Evolutionary conservation across 2,113 vertebrate species (phyloP).

Genomic region (Symphodus melops): DNA sequence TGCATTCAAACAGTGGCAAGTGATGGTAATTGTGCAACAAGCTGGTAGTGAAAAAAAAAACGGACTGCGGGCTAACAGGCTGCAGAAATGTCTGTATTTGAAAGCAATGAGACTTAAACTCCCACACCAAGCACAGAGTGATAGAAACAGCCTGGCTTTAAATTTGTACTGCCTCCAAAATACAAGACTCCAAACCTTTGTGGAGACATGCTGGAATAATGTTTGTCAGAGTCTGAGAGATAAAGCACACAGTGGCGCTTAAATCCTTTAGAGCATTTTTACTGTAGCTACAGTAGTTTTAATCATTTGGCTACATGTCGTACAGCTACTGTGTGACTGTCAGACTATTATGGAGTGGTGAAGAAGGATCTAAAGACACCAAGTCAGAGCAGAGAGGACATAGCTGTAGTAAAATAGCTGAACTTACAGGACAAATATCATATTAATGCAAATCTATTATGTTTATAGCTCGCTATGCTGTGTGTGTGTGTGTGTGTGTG

Average conservation of each 20-base stretch:
- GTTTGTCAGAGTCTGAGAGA: constrained; percentile 46
- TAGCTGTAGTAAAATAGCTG: constrained; percentile 51
- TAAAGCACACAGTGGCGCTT: constrained; percentile 20
- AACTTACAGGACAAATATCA: constrained; percentile 39
- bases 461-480: constrained; percentile 11
- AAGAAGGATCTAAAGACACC: constrained; percentile 27
- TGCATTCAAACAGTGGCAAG: constrained; percentile 51
- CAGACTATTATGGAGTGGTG: constrained; percentile 38
- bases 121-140: constrained; percentile 49
- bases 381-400: background rate
- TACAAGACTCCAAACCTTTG: constrained; percentile 42
- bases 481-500: background rate
- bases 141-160: constrained; percentile 47
- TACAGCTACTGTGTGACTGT: constrained; percentile 7
- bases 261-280: constrained; percentile 42
- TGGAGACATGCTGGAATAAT: constrained; percentile 53
- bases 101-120: constrained; percentile 59
- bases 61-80: constrained; percentile 46
- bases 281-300: constrained; percentile 49
- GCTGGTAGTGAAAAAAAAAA: constrained; percentile 46
- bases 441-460: constrained; percentile 57
- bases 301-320: constrained; percentile 23
- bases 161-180: constrained; percentile 49
- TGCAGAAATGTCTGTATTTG: constrained; percentile 51
- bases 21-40: constrained; percentile 64